phyloP scores from a whole-genome alignment of 2,888 invertebrate species.

The Aproaerema taeniolella region DNA sequence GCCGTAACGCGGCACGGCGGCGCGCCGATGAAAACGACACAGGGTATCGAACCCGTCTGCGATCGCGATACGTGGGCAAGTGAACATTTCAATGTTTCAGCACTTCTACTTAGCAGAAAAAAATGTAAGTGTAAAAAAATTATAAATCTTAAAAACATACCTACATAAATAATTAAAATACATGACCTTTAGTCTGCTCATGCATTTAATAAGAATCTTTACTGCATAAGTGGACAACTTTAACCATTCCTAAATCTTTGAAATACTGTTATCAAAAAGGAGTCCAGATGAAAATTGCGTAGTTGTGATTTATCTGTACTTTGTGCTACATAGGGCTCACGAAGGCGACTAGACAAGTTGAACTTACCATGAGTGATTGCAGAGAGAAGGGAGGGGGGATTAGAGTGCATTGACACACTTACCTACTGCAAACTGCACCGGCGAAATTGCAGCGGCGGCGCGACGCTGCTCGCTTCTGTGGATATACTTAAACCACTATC shows the following conservation, averaged over 20 bases:
- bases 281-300: conserved; percentile 1
- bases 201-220: too few species aligned
- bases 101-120: too few species aligned
- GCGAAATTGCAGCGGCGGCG: conserved; percentile 62
- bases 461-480: conserved; percentile 52
- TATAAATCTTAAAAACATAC: too few species aligned
- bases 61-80: too few species aligned
- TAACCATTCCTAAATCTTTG: too few species aligned
- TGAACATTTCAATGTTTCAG: too few species aligned
- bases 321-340: conserved; percentile 15
- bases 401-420: conserved; percentile 74
- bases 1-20: conserved; percentile 41
- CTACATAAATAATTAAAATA: too few species aligned
- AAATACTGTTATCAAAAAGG: too few species aligned
- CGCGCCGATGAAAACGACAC: conserved; percentile 65
- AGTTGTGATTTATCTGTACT: conserved; percentile 7
- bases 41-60: conserved; percentile 55
- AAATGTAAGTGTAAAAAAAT: too few species aligned
- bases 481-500: conserved; percentile 44
- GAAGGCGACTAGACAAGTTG: conserved; percentile 44
- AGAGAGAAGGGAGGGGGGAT: conserved; percentile 58
- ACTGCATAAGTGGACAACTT: too few species aligned
- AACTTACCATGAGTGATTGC: conserved; percentile 68
- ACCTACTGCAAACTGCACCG: conserved; percentile 68
- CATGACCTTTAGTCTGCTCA: too few species aligned